Evolutionary conservation across 1,140 invertebrate genomes (phyloP).

Genomic region (Sminthurinus signatus): DNA sequence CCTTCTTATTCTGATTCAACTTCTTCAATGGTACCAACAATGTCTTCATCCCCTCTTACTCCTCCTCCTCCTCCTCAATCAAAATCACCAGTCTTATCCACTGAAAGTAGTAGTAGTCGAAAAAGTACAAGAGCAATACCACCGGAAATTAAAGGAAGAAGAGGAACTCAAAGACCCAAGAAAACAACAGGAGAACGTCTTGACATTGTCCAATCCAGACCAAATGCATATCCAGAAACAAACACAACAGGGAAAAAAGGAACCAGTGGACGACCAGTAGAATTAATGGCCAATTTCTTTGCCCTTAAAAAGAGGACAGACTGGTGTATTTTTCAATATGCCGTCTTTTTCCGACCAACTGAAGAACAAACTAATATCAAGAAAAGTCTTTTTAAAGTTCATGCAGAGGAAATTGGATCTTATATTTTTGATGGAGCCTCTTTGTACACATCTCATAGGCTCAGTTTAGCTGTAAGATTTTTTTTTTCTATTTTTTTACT

Average conservation of each 20-base stretch:
- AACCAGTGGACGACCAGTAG: neutral
- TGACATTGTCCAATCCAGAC: neutral
- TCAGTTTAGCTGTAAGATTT: conserved; percentile 47
- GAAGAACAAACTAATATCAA: conserved; percentile 60
- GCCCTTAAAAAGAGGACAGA: conserved; percentile 45
- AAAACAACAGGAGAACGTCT: neutral
- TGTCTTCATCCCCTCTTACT: no score
- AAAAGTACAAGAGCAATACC: no score
- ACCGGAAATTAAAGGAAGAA: neutral
- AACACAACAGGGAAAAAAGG: conserved; percentile 7
- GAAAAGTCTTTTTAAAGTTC: conserved; percentile 54
- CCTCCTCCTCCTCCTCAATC: no score
- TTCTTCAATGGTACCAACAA: no score
- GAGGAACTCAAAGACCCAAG: neutral
- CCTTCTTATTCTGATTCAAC: no score
- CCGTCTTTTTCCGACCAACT: conserved; percentile 67
- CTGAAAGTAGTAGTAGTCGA: no score
- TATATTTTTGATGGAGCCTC: conserved; percentile 56
- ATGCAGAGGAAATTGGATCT: conserved; percentile 52
- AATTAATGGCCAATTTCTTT: neutral
- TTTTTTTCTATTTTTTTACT: neutral
- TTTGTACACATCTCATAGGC: conserved; percentile 48
- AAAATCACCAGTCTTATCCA: no score
- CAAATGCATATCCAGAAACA: neutral
- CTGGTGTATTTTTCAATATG: conserved; percentile 69